Conservation (phyloP, 2,888 invertebrate species). For the Seira sanloemensis region DNA sequence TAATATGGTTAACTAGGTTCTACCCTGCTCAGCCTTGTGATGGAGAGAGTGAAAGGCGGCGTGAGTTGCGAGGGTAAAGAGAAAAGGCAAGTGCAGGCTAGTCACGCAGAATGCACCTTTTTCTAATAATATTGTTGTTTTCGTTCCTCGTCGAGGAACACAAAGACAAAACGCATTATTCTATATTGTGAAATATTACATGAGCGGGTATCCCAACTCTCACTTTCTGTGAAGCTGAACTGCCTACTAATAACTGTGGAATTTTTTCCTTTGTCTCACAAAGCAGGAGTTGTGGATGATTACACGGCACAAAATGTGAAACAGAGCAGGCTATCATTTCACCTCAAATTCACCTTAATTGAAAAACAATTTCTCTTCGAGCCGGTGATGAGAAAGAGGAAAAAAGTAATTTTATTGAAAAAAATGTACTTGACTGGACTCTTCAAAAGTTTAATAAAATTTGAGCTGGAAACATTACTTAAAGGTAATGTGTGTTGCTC, state of each 20-base stretch:
- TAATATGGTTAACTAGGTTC: background rate
- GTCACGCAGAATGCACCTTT: background rate
- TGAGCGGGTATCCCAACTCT: background rate
- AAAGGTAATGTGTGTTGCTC: background rate
- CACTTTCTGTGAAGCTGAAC: background rate
- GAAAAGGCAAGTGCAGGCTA: background rate
- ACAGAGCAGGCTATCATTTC: background rate
- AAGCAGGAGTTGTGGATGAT: too few relatives aligned
- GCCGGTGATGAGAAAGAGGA: slow-evolving; percentile 20
- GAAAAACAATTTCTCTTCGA: slow-evolving; percentile 17
- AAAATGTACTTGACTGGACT: background rate
- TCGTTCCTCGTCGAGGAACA: background rate
- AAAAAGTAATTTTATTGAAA: background rate
- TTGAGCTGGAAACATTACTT: background rate
- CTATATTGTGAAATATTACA: background rate
- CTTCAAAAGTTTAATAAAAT: background rate
- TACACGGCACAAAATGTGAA: too few relatives aligned
- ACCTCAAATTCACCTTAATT: slow-evolving; percentile 26
- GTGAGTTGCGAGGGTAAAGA: background rate
- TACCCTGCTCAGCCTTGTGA: too few relatives aligned
- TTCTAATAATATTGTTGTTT: slow-evolving; percentile 1
- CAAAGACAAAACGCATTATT: background rate
- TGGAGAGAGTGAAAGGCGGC: background rate
- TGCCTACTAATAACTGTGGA: background rate
- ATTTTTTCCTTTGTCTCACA: background rate